These are phyloP conservation scores for Betta splendens DNA, from an alignment of 2,797 vertebrate species.

Conservation along the genomic window DNA sequence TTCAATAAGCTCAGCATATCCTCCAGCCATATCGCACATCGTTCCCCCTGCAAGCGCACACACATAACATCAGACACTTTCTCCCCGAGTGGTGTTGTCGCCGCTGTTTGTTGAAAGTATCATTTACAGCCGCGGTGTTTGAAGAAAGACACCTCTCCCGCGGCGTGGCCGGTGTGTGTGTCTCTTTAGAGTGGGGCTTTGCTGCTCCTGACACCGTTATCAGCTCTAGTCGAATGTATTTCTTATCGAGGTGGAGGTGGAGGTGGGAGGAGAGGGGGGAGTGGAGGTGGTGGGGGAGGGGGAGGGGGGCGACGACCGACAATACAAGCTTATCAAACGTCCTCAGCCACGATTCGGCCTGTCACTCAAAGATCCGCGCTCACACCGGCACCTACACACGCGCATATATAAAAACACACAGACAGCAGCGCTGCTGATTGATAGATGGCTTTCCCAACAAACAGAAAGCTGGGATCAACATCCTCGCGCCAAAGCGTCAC, in stretches of 20 bases:
- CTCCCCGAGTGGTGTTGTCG: constrained; percentile 52
- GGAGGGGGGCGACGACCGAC: constrained; percentile 67
- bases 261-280: constrained; percentile 81
- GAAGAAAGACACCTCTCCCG: constrained; percentile 82
- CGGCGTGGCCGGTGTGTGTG: constrained; percentile 75
- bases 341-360: constrained; percentile 95
- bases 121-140: constrained; percentile 89
- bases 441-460: constrained; percentile 97
- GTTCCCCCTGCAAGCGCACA: constrained; percentile 61
- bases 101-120: constrained; percentile 91
- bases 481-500: constrained; percentile 68
- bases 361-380: constrained; percentile 90
- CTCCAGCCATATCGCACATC: constrained; percentile 72
- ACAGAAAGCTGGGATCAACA: constrained; percentile 98
- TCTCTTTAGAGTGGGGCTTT: constrained; percentile 88
- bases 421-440: constrained; percentile 85
- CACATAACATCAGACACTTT: constrained; percentile 63
- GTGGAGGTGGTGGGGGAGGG: constrained; percentile 78
- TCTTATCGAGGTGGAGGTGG: constrained; percentile 89
- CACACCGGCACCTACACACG: constrained; percentile 1
- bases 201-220: constrained; percentile 92
- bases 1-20: constrained; percentile 81
- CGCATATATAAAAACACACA: constrained; percentile 30
- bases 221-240: constrained; percentile 99
- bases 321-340: constrained; percentile 99